These are phyloP conservation scores for Drosophila rufa DNA, from an alignment of 1,140 invertebrate species.

Conservation along the genomic window DNA sequence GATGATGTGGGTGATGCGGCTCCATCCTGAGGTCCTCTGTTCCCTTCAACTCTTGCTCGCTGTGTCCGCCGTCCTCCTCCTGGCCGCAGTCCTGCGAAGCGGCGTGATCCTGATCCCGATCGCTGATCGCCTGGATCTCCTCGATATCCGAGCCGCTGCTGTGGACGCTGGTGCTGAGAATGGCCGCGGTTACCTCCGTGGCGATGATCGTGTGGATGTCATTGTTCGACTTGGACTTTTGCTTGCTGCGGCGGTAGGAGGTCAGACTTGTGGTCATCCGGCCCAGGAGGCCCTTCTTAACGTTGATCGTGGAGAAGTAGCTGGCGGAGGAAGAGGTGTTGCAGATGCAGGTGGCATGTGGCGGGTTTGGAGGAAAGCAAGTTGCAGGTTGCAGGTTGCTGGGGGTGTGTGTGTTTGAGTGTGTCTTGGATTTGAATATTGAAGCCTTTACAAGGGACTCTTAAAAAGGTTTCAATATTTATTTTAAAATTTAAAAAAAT, in stretches of 20 bases:
- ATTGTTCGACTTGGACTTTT: constrained; percentile 83
- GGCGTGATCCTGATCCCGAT: constrained; percentile 29
- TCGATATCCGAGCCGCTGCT: constrained; percentile 42
- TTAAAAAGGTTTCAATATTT: not conserved
- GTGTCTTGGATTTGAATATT: not conserved
- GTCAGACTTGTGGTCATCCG: constrained; percentile 84
- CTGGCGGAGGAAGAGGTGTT: constrained; percentile 30
- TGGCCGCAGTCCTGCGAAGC: constrained; percentile 7
- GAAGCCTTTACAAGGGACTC: not conserved
- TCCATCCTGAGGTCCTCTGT: constrained; percentile 54
- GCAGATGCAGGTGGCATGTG: not conserved
- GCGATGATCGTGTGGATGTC: constrained; percentile 80
- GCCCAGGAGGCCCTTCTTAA: constrained; percentile 79
- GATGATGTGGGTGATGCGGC: constrained; percentile 26
- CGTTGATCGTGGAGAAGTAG: constrained; percentile 83
- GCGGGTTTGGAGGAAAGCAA: not conserved
- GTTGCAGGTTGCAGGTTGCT: not conserved
- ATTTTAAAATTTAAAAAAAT: not conserved
- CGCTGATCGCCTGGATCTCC: not conserved
- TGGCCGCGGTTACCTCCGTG: constrained; percentile 66
- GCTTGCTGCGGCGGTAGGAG: constrained; percentile 82
- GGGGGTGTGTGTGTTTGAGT: constrained; percentile 40
- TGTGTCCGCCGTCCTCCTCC: not conserved
- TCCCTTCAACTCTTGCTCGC: constrained; percentile 7
- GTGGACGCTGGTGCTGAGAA: constrained; percentile 42